Percentiles rank a stretch among this genome's conserved stretches.
Evolutionary conservation across 2,888 invertebrate species (phyloP).

Genomic region (Chrysotoxum bicinctum): DNA sequence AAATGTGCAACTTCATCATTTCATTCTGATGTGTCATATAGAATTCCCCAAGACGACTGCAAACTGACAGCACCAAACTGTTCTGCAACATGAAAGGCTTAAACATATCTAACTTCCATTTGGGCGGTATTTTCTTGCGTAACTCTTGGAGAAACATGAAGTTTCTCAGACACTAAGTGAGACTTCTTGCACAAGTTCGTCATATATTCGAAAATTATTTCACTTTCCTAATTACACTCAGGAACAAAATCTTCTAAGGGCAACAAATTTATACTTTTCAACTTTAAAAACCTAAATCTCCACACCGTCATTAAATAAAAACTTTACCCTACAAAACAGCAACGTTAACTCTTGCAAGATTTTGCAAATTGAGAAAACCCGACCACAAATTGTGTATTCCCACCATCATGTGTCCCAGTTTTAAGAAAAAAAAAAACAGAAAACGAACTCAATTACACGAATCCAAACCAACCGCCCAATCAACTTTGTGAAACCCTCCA

Average conservation of each 20-base stretch:
- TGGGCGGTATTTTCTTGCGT: background rate
- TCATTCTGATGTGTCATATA: no score
- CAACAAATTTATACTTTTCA: background rate
- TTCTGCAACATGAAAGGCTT: background rate
- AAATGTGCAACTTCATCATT: no score
- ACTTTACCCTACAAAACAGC: background rate
- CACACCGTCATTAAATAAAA: background rate
- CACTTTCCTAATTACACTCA: background rate
- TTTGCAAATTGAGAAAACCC: constrained; percentile 3
- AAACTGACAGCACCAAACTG: background rate
- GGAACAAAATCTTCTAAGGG: background rate
- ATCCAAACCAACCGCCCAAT: constrained; percentile 20
- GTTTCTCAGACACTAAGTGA: background rate
- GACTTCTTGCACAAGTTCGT: background rate
- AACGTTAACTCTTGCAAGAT: background rate
- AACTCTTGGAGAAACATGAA: background rate
- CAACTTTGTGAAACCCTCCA: constrained; percentile 2
- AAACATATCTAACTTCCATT: no score
- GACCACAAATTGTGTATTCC: background rate
- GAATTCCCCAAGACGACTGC: no score
- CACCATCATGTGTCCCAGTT: constrained; percentile 7
- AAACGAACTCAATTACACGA: constrained; percentile 56
- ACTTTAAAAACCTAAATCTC: background rate
- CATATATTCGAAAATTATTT: background rate
- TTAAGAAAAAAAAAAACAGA: background rate